Conservation (phyloP, 2,888 invertebrate genomes). For the Diachrysia chrysitis region DNA sequence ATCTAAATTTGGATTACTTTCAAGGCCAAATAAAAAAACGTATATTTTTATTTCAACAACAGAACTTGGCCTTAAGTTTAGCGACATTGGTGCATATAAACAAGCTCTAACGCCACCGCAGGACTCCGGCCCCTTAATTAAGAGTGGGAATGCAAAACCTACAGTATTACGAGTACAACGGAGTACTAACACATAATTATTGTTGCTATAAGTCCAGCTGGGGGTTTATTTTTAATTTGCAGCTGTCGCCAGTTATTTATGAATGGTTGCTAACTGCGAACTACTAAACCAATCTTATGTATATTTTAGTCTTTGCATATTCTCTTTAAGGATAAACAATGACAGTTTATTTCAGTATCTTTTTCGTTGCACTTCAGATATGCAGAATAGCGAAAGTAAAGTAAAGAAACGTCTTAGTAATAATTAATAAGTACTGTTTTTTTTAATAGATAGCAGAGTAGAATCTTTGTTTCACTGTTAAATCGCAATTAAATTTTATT, state of each 20-base stretch:
- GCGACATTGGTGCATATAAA: slow-evolving; percentile 67
- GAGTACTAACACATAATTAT: slow-evolving; percentile 63
- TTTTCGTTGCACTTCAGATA: no score
- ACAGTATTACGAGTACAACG: slow-evolving; percentile 49
- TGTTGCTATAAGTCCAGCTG: slow-evolving; percentile 40
- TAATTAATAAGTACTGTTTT: no score
- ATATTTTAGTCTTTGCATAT: background rate
- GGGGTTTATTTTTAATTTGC: slow-evolving; percentile 51
- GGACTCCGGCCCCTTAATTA: slow-evolving; percentile 69
- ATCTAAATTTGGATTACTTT: no score
- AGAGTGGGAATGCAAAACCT: slow-evolving; percentile 62
- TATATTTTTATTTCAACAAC: no score
- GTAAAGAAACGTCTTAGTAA: no score
- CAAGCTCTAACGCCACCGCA: slow-evolving; percentile 66
- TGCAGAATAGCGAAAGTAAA: no score
- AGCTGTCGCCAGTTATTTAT: slow-evolving; percentile 32
- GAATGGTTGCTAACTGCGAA: background rate
- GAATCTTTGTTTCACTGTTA: no score
- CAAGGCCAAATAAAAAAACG: no score
- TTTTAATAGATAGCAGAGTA: no score
- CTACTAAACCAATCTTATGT: background rate
- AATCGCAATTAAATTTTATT: no score
- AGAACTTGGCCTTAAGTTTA: slow-evolving; percentile 53
- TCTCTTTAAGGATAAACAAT: no score
- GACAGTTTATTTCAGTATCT: no score